Evolutionary conservation across 2,113 vertebrate species (phyloP), one percentile per base, ranked within the genome.

Genomic region (Hypanus sabinus): DNA sequence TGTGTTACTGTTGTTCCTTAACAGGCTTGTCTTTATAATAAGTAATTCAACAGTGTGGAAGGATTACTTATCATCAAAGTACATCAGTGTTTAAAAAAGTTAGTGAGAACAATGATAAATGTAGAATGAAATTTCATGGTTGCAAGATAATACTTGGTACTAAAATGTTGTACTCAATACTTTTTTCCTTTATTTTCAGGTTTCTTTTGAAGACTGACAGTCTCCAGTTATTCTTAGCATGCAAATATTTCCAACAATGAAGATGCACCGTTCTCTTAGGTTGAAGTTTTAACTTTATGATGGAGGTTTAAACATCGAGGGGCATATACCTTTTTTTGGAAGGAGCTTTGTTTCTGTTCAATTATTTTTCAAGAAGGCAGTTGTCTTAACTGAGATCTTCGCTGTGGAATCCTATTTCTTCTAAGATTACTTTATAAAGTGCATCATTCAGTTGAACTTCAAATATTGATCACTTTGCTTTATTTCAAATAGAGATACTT

Each of bases 331-430:
- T 93, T 73, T 93, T 46, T 93, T 73, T 93, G 91, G 91, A 93
- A 55, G 68, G 91, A 93, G 91, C 91, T 93, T 93, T 93, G 91
- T 71, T 93, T 73, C 91, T 75, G 33, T 92, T 92, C 22, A 27
- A 18, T 68, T 7, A 22, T 93, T 93, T 93, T 92, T 92, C 60
- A 20, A 70, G 22, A 75, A 1, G 3, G 87, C 12, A 5, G 18
- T 12, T 68, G n/a, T 62, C 36, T n/a, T 18, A 90, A 90, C 10
- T 65, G 30, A 62, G 62, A 62, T 20, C 30, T 24, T 33, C 36
- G 70, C 46, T 46, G 24, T 71, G 20, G 38, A 71, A 30, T 71
- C 0, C n/a, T 73, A 18, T 36, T 46, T 10, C 11, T 27, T 38
- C 0, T 38, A 55, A 27, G 46, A 46, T 38, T 93, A 22, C 22